phyloP scores from a whole-genome alignment of 2,888 invertebrate species.

The Pogonocherus hispidulus region DNA sequence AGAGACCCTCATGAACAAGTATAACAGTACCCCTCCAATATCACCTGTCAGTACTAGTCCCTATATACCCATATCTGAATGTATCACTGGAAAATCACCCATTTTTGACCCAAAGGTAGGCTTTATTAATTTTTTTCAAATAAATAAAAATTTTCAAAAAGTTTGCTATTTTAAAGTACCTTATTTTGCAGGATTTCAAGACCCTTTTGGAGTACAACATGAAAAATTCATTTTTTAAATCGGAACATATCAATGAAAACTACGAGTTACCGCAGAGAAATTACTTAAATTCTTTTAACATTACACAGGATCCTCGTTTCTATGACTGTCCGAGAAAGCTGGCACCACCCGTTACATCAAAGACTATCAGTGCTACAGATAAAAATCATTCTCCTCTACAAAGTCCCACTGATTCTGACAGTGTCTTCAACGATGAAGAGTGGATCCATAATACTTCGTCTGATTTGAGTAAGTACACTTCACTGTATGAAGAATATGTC shows the following conservation, averaged over 20 bases:
- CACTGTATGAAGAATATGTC: no score
- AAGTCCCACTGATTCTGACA: conserved; percentile 77
- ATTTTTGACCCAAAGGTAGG: conserved; percentile 58
- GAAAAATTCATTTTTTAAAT: conserved; percentile 53
- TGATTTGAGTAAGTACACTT: conserved; percentile 54
- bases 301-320: conserved; percentile 71
- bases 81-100: conserved; percentile 82
- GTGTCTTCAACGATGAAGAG: conserved; percentile 80
- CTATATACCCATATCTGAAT: conserved; percentile 94
- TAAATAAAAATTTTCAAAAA: no score
- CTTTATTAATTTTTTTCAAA: not conserved
- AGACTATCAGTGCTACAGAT: conserved; percentile 47
- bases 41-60: conserved; percentile 82
- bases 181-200: conserved; percentile 59
- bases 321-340: conserved; percentile 69
- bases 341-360: conserved; percentile 44
- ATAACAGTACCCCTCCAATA: conserved; percentile 74
- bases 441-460: conserved; percentile 72
- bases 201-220: conserved; percentile 60
- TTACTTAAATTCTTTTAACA: conserved; percentile 62
- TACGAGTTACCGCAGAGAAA: conserved; percentile 57
- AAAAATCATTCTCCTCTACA: conserved; percentile 70
- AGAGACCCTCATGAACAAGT: conserved; percentile 42
- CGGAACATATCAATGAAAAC: conserved; percentile 49
- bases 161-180: not conserved